A percentile compares a stretch with the other conserved stretches of the same genome.
Evolutionary conservation across 1,140 invertebrate species (phyloP).

Genomic region (Zaprionus tsacasi): DNA sequence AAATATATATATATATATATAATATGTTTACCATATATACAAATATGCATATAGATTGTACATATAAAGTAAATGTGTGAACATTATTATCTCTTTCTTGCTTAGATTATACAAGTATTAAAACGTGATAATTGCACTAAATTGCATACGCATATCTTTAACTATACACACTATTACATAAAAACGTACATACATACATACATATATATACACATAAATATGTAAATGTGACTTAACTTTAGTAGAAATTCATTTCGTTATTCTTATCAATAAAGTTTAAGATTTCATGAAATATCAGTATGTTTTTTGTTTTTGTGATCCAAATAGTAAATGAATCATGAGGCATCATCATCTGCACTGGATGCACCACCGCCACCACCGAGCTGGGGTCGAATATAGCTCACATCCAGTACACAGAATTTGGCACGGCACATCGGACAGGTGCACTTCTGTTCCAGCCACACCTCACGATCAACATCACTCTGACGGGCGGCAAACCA

Average conservation of each 20-base stretch:
- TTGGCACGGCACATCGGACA: slow-evolving; percentile 94
- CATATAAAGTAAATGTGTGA: slow-evolving; percentile 36
- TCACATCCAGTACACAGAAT: slow-evolving; percentile 95
- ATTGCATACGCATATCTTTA: slow-evolving; percentile 58
- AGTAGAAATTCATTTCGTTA: slow-evolving; percentile 51
- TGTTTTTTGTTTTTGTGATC: slow-evolving; percentile 25
- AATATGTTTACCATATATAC: slow-evolving; percentile 22
- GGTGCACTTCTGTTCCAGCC: slow-evolving; percentile 93
- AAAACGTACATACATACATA: slow-evolving; percentile 25
- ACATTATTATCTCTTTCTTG: slow-evolving; percentile 61
- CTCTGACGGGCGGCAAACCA: slow-evolving; percentile 96
- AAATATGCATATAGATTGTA: slow-evolving; percentile 27
- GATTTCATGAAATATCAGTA: slow-evolving; percentile 42
- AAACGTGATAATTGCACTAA: slow-evolving; percentile 77
- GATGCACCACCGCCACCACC: slow-evolving; percentile 1
- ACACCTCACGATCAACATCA: slow-evolving; percentile 89
- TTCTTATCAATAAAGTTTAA: slow-evolving; percentile 72
- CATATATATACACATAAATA: background rate
- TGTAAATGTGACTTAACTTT: slow-evolving; percentile 52
- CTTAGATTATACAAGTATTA: slow-evolving; percentile 76
- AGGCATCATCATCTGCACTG: slow-evolving; percentile 23
- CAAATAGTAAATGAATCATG: slow-evolving; percentile 40
- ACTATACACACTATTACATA: slow-evolving; percentile 48
- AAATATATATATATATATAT: slow-evolving; percentile 34
- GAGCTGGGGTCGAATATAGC: slow-evolving; percentile 61